Percentiles rank a stretch among this genome's conserved stretches.
These are phyloP conservation scores for Zeuzera pyrina DNA, from an alignment of 2,888 invertebrate species.

Conservation along the genomic window DNA sequence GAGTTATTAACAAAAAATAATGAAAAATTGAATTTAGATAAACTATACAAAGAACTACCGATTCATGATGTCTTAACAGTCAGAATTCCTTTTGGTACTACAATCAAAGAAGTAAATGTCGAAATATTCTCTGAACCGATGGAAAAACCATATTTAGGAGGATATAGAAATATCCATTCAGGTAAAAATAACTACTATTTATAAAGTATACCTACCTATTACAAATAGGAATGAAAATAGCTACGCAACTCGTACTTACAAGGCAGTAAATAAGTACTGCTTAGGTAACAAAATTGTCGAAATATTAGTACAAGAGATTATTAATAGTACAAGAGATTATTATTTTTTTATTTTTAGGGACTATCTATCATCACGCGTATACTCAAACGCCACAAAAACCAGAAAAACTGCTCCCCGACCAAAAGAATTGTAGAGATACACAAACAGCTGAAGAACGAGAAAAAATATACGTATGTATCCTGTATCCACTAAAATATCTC, in stretches of 20 bases:
- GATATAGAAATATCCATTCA: conserved; percentile 81
- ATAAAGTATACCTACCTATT: not conserved
- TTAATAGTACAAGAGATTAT: conserved; percentile 2
- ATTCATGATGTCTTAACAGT: conserved; percentile 59
- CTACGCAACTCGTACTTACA: no score
- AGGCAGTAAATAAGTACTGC: not conserved
- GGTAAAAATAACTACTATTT: conserved; percentile 38
- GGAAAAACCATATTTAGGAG: conserved; percentile 85
- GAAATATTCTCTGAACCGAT: conserved; percentile 66
- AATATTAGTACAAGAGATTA: not conserved
- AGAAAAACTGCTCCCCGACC: conserved; percentile 62
- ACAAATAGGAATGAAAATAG: no score
- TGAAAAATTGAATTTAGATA: conserved; percentile 47
- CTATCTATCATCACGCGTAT: conserved; percentile 85
- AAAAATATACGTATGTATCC: conserved; percentile 55
- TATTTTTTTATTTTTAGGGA: conserved; percentile 37
- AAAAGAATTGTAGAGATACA: conserved; percentile 73
- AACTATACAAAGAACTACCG: conserved; percentile 55
- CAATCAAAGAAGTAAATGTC: conserved; percentile 54
- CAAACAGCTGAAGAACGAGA: conserved; percentile 76
- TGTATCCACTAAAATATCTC: no score
- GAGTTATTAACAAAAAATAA: conserved; percentile 56
- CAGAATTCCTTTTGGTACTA: conserved; percentile 48
- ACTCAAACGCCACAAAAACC: conserved; percentile 83
- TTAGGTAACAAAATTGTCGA: not conserved